Conservation (phyloP, 1,140 invertebrate species). For the Uloborus diversus region DNA sequence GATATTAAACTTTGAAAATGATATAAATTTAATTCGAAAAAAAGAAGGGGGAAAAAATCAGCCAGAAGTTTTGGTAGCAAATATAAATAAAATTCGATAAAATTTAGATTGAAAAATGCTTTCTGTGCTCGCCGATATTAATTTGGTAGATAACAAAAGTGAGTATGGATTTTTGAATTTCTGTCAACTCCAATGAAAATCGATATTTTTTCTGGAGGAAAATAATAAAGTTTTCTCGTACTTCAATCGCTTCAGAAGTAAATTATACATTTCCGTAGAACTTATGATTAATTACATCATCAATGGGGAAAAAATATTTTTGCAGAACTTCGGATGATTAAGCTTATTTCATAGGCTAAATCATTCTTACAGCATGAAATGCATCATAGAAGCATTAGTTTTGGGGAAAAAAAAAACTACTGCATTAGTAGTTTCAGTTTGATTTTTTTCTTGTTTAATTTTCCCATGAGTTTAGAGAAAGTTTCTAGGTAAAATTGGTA, state of each 20-base stretch:
- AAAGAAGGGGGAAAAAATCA: not conserved
- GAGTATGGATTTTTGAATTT: constrained; percentile 45
- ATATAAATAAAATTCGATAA: not conserved
- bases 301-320: constrained; percentile 3
- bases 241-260: constrained; percentile 43
- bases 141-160: constrained; percentile 37
- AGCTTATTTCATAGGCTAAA: too few species aligned
- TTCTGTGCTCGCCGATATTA: not conserved
- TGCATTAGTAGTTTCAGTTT: too few species aligned
- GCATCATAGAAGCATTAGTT: too few species aligned
- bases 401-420: too few species aligned
- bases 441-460: too few species aligned
- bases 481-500: not conserved
- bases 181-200: constrained; percentile 15
- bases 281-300: constrained; percentile 46
- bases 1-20: not conserved
- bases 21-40: not conserved
- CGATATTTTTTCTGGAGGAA: constrained; percentile 26
- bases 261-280: constrained; percentile 37
- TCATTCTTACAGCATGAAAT: too few species aligned
- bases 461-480: not conserved
- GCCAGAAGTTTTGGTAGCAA: too few species aligned
- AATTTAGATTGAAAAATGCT: not conserved
- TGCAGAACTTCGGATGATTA: too few species aligned
- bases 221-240: constrained; percentile 33